Conservation (phyloP, 2,113 vertebrate genomes). For the Xerus inauris region DNA sequence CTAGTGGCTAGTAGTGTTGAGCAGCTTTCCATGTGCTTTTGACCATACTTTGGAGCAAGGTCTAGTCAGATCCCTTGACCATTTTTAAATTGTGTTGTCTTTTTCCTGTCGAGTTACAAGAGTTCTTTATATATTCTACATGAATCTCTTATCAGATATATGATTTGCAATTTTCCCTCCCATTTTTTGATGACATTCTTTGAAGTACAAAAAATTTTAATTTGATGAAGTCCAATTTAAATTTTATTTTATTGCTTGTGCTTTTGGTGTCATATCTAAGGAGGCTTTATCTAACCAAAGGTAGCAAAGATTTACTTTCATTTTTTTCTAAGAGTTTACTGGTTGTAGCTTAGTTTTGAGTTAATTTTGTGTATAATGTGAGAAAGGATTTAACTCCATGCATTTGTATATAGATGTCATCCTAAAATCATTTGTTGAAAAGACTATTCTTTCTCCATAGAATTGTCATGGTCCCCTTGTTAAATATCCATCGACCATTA, state of each 20-base stretch:
- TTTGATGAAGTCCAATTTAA: background rate
- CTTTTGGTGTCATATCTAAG: background rate
- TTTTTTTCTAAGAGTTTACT: background rate
- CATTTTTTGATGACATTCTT: background rate
- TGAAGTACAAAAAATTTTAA: background rate
- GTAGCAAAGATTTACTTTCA: background rate
- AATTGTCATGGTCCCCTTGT: background rate
- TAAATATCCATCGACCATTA: background rate
- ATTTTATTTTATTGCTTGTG: background rate
- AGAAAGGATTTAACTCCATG: background rate
- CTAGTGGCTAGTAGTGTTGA: background rate
- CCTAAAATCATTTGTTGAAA: background rate
- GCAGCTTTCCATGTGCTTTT: background rate
- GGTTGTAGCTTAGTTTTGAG: background rate
- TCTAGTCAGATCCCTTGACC: background rate
- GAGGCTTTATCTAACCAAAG: background rate
- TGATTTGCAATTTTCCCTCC: background rate
- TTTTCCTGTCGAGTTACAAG: background rate
- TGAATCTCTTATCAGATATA: background rate
- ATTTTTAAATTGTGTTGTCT: background rate
- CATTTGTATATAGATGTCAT: background rate
- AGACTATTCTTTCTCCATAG: background rate
- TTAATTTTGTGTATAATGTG: background rate
- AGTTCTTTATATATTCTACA: background rate
- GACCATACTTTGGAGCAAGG: background rate